Conservation (phyloP, 2,888 invertebrate species). For the Lycia hirtaria region DNA sequence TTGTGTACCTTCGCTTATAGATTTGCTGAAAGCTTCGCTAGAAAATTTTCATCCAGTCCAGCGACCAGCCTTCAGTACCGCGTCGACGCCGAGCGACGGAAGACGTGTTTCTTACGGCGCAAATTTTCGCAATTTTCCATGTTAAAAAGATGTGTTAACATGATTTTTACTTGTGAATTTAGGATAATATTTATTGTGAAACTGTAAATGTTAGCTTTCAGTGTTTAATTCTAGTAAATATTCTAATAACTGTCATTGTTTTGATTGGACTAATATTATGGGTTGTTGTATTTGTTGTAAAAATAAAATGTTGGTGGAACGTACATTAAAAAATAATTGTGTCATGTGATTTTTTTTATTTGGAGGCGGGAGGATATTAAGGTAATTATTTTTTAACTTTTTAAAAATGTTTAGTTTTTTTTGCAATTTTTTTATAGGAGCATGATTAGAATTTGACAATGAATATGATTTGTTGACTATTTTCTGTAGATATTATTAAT, state of each 20-base stretch:
- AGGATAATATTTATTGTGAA: slow-evolving; percentile 26
- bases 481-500: too few relatives aligned
- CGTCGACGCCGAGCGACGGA: slow-evolving; percentile 33
- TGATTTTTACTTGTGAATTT: slow-evolving; percentile 39
- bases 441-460: too few relatives aligned
- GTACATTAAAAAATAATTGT: slow-evolving; percentile 41
- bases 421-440: too few relatives aligned
- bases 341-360: slow-evolving; percentile 42
- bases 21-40: slow-evolving; percentile 74
- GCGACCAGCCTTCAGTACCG: slow-evolving; percentile 44
- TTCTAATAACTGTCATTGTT: slow-evolving; percentile 7
- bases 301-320: slow-evolving; percentile 34
- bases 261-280: not conserved
- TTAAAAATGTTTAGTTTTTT: not conserved
- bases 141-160: slow-evolving; percentile 41
- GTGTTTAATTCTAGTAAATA: not conserved
- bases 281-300: slow-evolving; percentile 8
- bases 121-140: slow-evolving; percentile 46
- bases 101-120: slow-evolving; percentile 27
- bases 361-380: slow-evolving; percentile 35
- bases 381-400: slow-evolving; percentile 21
- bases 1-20: slow-evolving; percentile 78
- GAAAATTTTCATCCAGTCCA: slow-evolving; percentile 44
- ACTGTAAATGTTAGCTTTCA: slow-evolving; percentile 7
- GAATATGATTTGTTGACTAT: too few relatives aligned